Evolutionary conservation across 2,888 invertebrate species (phyloP), one percentile per base, ranked within the genome.

Genomic region (Diaprepes abbreviatus): DNA sequence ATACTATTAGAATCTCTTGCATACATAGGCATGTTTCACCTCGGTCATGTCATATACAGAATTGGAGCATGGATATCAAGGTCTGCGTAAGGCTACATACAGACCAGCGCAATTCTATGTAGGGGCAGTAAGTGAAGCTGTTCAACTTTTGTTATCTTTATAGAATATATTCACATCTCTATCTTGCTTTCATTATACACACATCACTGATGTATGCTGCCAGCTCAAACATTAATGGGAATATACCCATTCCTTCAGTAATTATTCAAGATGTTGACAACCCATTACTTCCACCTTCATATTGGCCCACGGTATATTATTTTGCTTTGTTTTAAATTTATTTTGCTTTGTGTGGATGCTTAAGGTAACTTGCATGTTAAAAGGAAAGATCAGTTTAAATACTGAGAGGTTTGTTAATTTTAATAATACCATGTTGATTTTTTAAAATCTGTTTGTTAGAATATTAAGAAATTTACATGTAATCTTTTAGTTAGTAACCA

Each of bases 21-120:
- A 14, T 16, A 50, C 12, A 1, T 65, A 69, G 76, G 76, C 67
- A 78, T 78, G 78, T 76, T 65, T 75, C 73, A 43, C 57, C 67
- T 48, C 72, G 71, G 74, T 71, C 76, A 95, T 95, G 95, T 95
- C 95, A 83, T 95, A 95, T 86, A 94, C 94, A 83, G 95, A 95
- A 88, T 87, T 95, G 81, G 95, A 95, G 87, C 93, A 93, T 87
- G 95, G 95, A 78, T 95, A 95, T 87, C 95, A 94, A 89, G 95
- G 92, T 80, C 88, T 93, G 83, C 89, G 91, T 83, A 92, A 92
- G 85, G 89, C 89, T 59, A 71, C 78, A 77, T 84, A 87, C 81
- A 79, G 83, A 76, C 87, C 88, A 74, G 89, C 89, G 73, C 88
- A 91, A 80, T 92, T 92, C 86, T 92, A 90, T 86, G 88, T 92